These are phyloP conservation scores for Tapirus indicus DNA, from an alignment of 2,797 vertebrate genomes.

Conservation along the genomic window DNA sequence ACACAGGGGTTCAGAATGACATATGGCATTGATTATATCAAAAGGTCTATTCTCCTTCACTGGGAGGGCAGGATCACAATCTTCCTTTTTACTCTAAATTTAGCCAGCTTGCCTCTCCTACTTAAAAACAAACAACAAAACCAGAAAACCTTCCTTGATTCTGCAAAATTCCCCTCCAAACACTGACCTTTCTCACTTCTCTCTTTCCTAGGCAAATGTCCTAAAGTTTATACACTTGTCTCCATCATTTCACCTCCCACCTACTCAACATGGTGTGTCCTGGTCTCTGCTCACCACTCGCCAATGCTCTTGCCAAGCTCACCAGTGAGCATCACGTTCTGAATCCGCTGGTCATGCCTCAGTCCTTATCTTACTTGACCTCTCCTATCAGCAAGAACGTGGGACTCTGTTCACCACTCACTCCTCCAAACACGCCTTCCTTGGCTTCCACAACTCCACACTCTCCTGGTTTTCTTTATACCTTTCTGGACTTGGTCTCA, in stretches of 20 bases:
- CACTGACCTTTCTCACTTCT: background rate
- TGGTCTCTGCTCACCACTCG: background rate
- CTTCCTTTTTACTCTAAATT: constrained; percentile 9
- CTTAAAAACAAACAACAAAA: background rate
- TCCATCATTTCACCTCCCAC: too few relatives aligned
- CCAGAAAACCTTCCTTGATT: background rate
- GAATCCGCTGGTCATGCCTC: background rate
- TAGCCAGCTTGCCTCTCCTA: background rate
- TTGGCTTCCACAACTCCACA: background rate
- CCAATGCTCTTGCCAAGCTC: background rate
- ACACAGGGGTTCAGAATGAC: background rate
- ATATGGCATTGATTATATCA: background rate
- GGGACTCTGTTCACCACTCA: background rate
- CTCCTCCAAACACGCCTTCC: background rate
- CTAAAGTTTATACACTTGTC: background rate
- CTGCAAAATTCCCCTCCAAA: background rate
- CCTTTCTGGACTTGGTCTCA: background rate
- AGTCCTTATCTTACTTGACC: background rate
- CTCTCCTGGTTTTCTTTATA: background rate
- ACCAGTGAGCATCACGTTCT: background rate
- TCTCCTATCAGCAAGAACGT: background rate
- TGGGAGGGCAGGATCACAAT: background rate
- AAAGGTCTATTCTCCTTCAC: constrained; percentile 7
- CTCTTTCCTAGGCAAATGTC: background rate
- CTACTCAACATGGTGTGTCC: fast-evolving